Evolutionary conservation across 2,113 vertebrate genomes (phyloP), one percentile per base, ranked within the genome.

Genomic region (Caranx ignobilis): DNA sequence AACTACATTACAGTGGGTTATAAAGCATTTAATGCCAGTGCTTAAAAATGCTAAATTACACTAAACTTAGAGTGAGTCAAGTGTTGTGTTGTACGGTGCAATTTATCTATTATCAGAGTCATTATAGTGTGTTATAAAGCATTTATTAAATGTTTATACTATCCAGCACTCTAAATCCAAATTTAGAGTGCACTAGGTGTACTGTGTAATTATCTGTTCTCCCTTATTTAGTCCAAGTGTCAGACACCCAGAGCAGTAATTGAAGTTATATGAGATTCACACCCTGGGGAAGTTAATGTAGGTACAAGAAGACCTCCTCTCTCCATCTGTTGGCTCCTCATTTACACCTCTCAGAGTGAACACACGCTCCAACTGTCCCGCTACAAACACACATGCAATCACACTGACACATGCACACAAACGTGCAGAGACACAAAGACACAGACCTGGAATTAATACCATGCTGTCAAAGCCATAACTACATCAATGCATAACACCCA

Each of bases 301-400:
- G 63, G 56, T 39, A 39, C 1, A 2, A 45, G 32, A 15, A 71
- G 26, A 63, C 5, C 8, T 37, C 15, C 66, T 11, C 26, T 13
- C 64, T 56, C 54, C 60, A 32, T 57, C 71, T 59, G 50, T 62
- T 31, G 4, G 21, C 26, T 76, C 41, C 70, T 81, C 54, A 81
- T 85, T 85, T 79, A 71, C 82, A 79, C 77, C 50, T 66, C 62
- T 68, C 59, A 66, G 31, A 48, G 5, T 41, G 35, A 62, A 32
- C 11, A 39, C 34, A 60, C 68, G 67, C 43, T 45, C 43, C 43
- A 19, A 2, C 47, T 41, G 19, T 19, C 5, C 47, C 6, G 45
- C 45, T 50, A 16, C 31, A 47, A 41, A 60, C 18, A 13, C 26
- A 39, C 39, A 64, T 5, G 7, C 31, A 60, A 3, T 6, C 47